Evolutionary conservation across 2,888 invertebrate species (phyloP).

Genomic region (Minunthozetes semirufus): DNA sequence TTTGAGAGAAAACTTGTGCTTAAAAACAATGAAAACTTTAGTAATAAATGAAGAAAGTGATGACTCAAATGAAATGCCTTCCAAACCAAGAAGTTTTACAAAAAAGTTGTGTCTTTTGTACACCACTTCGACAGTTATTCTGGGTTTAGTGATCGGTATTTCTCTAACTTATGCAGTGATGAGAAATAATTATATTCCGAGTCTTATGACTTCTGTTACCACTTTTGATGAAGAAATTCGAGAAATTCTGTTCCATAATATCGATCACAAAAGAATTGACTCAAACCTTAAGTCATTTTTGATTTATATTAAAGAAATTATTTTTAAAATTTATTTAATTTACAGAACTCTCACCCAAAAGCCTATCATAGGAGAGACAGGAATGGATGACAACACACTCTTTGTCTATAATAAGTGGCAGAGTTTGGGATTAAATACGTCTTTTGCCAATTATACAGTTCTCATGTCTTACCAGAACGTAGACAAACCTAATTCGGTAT

Average conservation of each 20-base stretch:
- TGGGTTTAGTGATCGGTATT: not conserved
- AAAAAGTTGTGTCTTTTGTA: not conserved
- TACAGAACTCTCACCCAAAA: constrained; percentile 27
- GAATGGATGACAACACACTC: constrained; percentile 17
- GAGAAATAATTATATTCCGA: not conserved
- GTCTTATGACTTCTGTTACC: not conserved
- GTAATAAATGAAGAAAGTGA: not conserved
- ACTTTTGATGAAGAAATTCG: not conserved
- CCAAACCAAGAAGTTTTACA: not conserved
- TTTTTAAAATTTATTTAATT: not conserved
- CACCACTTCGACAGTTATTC: not conserved
- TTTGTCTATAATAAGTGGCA: constrained; percentile 21
- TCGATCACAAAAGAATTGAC: not conserved
- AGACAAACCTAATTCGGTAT: constrained; percentile 17
- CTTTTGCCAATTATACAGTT: constrained; percentile 30
- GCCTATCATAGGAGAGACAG: constrained; percentile 28
- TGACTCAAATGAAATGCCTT: not conserved
- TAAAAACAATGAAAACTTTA: not conserved
- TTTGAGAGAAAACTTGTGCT: not conserved
- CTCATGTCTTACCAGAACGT: constrained; percentile 32
- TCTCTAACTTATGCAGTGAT: not conserved
- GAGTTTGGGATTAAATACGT: constrained; percentile 19
- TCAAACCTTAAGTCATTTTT: not conserved
- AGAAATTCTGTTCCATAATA: not conserved
- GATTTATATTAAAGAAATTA: not conserved